phyloP scores from a whole-genome alignment of 1,140 invertebrate species.

The Popillia japonica region DNA sequence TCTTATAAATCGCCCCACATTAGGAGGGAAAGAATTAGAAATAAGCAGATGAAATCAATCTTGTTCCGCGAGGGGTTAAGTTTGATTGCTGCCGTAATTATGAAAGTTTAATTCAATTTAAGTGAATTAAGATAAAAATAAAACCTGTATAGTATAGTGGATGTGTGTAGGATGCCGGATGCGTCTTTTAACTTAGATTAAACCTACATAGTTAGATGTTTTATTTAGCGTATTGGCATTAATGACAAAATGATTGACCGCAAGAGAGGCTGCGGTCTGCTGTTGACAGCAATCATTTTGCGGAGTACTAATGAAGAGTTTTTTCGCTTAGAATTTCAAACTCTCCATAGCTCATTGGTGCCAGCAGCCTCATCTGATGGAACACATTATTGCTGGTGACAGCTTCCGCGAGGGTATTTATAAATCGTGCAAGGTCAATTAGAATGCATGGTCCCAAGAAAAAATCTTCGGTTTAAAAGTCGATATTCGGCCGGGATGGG shows the following conservation, averaged over 20 bases:
- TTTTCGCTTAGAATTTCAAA: slow-evolving; percentile 53
- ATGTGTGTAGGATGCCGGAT: too few relatives aligned
- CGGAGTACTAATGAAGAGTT: slow-evolving; percentile 57
- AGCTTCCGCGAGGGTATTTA: slow-evolving; percentile 56
- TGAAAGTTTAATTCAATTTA: too few relatives aligned
- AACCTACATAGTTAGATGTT: too few relatives aligned
- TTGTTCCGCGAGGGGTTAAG: too few relatives aligned
- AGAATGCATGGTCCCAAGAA: slow-evolving; percentile 44
- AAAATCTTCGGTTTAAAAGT: slow-evolving; percentile 18
- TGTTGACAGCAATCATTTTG: slow-evolving; percentile 57
- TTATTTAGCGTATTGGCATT: slow-evolving; percentile 47
- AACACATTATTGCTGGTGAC: slow-evolving; percentile 57
- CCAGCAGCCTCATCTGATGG: slow-evolving; percentile 53
- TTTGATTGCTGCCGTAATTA: too few relatives aligned
- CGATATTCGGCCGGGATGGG: not conserved
- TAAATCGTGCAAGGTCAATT: slow-evolving; percentile 56
- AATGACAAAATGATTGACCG: slow-evolving; percentile 55
- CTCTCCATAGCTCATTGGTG: slow-evolving; percentile 52
- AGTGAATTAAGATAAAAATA: too few relatives aligned
- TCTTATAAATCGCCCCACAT: too few relatives aligned
- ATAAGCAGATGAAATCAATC: too few relatives aligned
- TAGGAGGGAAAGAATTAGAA: too few relatives aligned
- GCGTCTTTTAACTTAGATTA: too few relatives aligned
- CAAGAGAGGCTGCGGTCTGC: slow-evolving; percentile 46
- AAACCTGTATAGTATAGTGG: too few relatives aligned